Evolutionary conservation across 1,140 invertebrate genomes (phyloP).

Genomic region (Chironomus tepperi): DNA sequence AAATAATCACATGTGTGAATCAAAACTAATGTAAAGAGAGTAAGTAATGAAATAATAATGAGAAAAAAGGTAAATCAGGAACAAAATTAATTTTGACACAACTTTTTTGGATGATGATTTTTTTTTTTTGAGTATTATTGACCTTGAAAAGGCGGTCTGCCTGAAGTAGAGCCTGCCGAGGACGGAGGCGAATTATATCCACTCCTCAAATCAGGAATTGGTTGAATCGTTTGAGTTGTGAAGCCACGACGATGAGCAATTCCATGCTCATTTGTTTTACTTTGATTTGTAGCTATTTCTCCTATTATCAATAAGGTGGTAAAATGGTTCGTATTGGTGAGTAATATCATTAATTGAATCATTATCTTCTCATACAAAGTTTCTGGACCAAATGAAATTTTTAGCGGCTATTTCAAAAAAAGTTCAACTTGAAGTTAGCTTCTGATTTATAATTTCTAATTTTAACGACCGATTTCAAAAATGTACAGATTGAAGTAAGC

Average conservation of each 20-base stretch:
- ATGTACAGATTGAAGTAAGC: too few relatives aligned
- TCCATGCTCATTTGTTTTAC: slow-evolving; percentile 68
- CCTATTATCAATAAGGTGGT: not conserved
- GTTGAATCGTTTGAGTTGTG: slow-evolving; percentile 58
- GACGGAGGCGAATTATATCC: slow-evolving; percentile 54
- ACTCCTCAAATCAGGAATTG: slow-evolving; percentile 78
- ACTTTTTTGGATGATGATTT: too few relatives aligned
- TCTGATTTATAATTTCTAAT: too few relatives aligned
- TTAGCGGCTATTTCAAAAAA: too few relatives aligned
- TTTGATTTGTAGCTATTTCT: slow-evolving; percentile 19
- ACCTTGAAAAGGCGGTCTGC: slow-evolving; percentile 41
- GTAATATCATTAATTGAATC: not conserved
- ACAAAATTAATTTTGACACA: too few relatives aligned
- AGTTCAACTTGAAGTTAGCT: too few relatives aligned
- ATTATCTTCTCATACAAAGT: too few relatives aligned
- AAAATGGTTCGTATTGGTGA: not conserved
- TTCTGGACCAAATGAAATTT: too few relatives aligned
- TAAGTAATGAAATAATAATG: too few relatives aligned
- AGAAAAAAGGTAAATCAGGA: too few relatives aligned
- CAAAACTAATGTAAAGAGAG: not conserved
- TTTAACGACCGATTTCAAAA: too few relatives aligned
- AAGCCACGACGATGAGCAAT: slow-evolving; percentile 74
- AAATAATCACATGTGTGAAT: not conserved
- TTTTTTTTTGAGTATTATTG: slow-evolving; percentile 26
- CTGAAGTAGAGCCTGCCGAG: slow-evolving; percentile 34